Percentiles rank a stretch among this genome's conserved stretches.
Conservation (phyloP, 2,888 invertebrate genomes). For the Therioaphis trifolii region DNA sequence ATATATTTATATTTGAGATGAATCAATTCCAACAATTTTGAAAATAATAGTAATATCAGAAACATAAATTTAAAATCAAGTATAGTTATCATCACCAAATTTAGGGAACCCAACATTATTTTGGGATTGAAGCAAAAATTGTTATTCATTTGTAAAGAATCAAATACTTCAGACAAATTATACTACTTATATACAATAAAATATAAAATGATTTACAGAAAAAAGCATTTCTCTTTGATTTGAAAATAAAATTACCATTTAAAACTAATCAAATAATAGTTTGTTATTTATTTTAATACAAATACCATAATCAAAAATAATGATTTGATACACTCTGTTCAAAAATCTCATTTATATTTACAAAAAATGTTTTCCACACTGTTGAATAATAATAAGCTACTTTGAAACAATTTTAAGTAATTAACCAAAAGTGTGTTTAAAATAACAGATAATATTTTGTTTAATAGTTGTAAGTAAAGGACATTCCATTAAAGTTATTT, state of each 20-base stretch:
- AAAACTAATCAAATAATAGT: too few species aligned
- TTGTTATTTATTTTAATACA: too few species aligned
- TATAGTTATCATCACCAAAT: not conserved
- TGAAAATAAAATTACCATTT: too few species aligned
- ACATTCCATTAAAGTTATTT: constrained; percentile 24
- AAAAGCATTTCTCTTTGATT: too few species aligned
- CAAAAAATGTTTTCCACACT: not conserved
- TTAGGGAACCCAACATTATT: too few species aligned
- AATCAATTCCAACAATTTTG: constrained; percentile 12
- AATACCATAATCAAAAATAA: too few species aligned
- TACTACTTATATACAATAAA: too few species aligned
- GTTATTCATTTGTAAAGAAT: not conserved
- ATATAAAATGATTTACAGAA: too few species aligned
- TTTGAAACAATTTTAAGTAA: not conserved
- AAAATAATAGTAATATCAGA: not conserved
- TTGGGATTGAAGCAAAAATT: too few species aligned
- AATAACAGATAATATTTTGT: not conserved
- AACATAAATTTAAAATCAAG: not conserved
- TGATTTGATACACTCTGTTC: too few species aligned
- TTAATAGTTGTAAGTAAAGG: not conserved
- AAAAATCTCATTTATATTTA: too few species aligned
- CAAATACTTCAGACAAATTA: not conserved
- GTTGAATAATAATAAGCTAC: not conserved
- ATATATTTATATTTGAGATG: constrained; percentile 1
- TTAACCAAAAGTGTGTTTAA: not conserved